Evolutionary conservation across 2,113 vertebrate species (phyloP).

Genomic region (Myrmecobius fasciatus): DNA sequence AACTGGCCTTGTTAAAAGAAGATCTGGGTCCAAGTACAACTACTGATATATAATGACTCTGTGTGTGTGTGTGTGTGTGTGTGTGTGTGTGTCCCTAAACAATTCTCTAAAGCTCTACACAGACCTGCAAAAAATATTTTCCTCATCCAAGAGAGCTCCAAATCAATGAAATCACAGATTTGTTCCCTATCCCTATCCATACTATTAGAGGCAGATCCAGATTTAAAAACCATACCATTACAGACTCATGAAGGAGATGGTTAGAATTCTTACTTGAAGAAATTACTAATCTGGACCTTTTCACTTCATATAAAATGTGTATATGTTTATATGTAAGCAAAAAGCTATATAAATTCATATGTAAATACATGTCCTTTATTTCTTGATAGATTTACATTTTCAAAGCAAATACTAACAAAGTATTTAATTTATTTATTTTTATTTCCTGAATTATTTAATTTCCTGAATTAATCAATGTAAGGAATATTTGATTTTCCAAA

Average conservation of each 20-base stretch:
- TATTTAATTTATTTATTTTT: too few relatives aligned
- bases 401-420: too few relatives aligned
- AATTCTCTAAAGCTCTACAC: not conserved
- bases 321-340: not conserved
- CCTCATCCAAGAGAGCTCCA: not conserved
- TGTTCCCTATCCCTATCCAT: not conserved
- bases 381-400: slow-evolving; percentile 37
- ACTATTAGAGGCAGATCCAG: not conserved
- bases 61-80: not conserved
- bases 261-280: not conserved
- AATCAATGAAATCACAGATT: not conserved
- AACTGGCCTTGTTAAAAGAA: not conserved
- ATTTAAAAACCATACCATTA: not conserved
- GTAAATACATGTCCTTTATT: not conserved
- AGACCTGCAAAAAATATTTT: not conserved
- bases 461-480: slow-evolving; percentile 1
- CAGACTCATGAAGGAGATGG: not conserved
- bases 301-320: not conserved
- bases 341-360: not conserved
- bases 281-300: not conserved
- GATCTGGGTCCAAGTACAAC: not conserved
- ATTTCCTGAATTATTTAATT: too few relatives aligned
- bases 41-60: not conserved
- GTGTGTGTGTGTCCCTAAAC: not conserved
- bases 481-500: slow-evolving; percentile 26